Conservation (phyloP, 2,888 invertebrate species). For the Automeris io region DNA sequence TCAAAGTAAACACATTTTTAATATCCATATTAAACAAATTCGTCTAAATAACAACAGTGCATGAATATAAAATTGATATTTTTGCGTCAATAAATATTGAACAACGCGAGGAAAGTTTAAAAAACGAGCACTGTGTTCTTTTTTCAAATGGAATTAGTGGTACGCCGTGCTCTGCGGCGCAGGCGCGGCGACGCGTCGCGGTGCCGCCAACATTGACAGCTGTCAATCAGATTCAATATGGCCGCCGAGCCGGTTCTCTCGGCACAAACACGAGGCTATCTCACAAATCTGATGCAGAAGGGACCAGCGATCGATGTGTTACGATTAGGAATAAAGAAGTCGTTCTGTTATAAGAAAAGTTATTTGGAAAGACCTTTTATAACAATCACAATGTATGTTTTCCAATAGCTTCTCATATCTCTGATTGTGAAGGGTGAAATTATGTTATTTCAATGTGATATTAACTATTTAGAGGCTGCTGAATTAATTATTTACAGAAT, state of each 20-base stretch:
- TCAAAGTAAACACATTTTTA: no score
- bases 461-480: no score
- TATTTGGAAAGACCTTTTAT: slow-evolving; percentile 5
- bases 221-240: slow-evolving; percentile 75
- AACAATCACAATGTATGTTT: no score
- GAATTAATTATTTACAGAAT: no score
- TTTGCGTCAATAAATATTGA: no score
- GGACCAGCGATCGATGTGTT: slow-evolving; percentile 35
- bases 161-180: slow-evolving; percentile 36
- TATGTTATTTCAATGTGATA: no score
- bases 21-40: no score
- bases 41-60: no score
- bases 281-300: slow-evolving; percentile 31
- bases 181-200: slow-evolving; percentile 70
- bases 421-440: no score
- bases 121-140: slow-evolving; percentile 5
- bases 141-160: slow-evolving; percentile 55
- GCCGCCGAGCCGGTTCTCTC: slow-evolving; percentile 61
- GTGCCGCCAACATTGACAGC: slow-evolving; percentile 75
- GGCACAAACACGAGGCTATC: slow-evolving; percentile 26
- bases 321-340: slow-evolving; percentile 30
- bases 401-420: no score
- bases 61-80: no score
- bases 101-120: slow-evolving; percentile 4
- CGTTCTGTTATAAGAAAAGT: slow-evolving; percentile 16